These are phyloP conservation scores for Calameuta idolon DNA, from an alignment of 2,888 invertebrate species.

Conservation along the genomic window DNA sequence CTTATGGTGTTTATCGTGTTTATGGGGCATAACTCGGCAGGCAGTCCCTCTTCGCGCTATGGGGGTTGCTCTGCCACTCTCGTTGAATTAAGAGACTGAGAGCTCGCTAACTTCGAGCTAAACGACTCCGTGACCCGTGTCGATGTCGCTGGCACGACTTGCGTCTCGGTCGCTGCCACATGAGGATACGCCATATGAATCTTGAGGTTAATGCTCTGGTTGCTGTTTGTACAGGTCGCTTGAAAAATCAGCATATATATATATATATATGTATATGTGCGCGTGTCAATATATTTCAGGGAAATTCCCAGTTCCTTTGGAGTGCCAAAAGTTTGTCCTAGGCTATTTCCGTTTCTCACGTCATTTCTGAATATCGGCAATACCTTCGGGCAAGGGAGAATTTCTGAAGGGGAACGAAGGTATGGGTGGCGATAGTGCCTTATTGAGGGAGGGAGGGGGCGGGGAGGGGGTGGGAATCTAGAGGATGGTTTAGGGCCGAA, in stretches of 20 bases:
- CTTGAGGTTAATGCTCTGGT: no score
- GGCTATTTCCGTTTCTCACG: conserved; percentile 16
- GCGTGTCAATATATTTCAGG: no score
- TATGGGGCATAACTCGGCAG: conserved; percentile 53
- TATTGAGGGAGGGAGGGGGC: no score
- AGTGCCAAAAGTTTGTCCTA: conserved; percentile 23
- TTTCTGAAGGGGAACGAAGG: no score
- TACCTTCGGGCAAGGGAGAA: conserved; percentile 13
- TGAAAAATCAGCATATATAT: no score
- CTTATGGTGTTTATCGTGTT: conserved; percentile 56
- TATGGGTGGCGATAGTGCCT: no score
- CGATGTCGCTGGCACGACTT: no score
- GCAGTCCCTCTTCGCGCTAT: conserved; percentile 43
- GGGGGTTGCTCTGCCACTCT: conserved; percentile 41
- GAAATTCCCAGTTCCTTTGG: no score
- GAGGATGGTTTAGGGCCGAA: conserved; percentile 3
- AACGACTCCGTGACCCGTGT: conserved; percentile 39
- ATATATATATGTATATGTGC: no score
- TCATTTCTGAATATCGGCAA: conserved; percentile 30
- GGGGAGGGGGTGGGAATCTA: neutral
- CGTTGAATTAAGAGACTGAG: conserved; percentile 51
- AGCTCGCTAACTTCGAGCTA: conserved; percentile 36
- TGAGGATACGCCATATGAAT: no score
- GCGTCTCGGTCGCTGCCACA: no score
- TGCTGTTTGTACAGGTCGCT: no score